Conservation (phyloP, 2,113 vertebrate species). For the Pterocles orientalis region DNA sequence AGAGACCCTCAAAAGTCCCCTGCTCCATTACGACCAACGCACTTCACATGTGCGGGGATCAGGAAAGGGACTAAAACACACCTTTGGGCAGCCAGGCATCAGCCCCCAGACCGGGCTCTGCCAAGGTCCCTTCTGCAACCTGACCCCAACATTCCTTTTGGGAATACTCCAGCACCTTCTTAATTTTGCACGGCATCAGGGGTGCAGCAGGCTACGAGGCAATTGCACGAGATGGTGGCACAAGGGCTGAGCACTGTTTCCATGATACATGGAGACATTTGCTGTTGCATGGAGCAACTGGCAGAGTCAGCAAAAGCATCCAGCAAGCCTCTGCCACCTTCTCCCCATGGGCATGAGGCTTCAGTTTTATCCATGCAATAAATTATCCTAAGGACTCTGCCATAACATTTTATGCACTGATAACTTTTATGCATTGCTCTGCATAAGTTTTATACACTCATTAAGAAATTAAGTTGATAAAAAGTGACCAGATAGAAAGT, state of each 20-base stretch:
- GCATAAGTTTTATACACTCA: conserved; percentile 59
- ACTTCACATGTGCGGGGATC: too few relatives aligned
- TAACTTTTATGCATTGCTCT: conserved; percentile 57
- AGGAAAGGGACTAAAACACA: not conserved
- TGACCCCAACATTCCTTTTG: not conserved
- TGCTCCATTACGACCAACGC: not conserved
- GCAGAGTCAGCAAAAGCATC: not conserved
- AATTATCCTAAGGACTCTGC: conserved; percentile 13
- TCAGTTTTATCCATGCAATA: conserved; percentile 37
- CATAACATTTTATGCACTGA: conserved; percentile 42
- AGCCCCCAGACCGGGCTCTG: not conserved
- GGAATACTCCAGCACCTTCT: not conserved
- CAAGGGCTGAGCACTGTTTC: not conserved
- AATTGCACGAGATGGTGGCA: not conserved
- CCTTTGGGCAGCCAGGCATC: rapidly evolving
- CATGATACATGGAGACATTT: rapidly evolving
- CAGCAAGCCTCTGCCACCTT: not conserved
- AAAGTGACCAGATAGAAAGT: conserved; percentile 33
- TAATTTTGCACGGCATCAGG: not conserved
- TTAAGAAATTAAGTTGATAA: conserved; percentile 66
- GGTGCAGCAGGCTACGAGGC: not conserved
- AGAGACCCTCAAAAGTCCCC: not conserved
- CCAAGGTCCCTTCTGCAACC: not conserved
- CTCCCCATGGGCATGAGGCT: not conserved
- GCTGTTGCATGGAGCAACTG: not conserved